These are phyloP conservation scores for Polia nebulosa DNA, from an alignment of 2,888 invertebrate genomes.

Conservation along the genomic window DNA sequence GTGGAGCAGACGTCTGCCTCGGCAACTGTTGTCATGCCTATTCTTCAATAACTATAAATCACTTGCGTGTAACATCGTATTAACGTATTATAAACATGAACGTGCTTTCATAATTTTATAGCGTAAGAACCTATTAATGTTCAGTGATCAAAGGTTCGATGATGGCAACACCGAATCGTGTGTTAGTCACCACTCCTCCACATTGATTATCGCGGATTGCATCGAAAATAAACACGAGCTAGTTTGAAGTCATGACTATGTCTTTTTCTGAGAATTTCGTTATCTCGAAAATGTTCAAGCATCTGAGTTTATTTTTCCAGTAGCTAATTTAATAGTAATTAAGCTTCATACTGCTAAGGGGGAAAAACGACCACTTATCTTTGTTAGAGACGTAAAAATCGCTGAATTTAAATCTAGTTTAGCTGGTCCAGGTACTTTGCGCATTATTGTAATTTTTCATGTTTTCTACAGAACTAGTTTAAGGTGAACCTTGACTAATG, in stretches of 20 bases:
- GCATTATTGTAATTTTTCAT: conserved; percentile 21
- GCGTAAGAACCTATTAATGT: conserved; percentile 51
- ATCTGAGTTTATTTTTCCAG: conserved; percentile 30
- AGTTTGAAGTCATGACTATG: conserved; percentile 37
- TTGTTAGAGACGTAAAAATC: conserved; percentile 25
- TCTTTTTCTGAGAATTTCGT: conserved; percentile 50
- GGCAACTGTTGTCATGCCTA: conserved; percentile 45
- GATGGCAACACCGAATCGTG: conserved; percentile 29
- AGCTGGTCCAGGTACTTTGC: neutral
- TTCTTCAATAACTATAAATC: conserved; percentile 57
- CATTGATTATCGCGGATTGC: conserved; percentile 37
- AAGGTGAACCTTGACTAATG: conserved; percentile 28
- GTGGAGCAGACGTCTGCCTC: conserved; percentile 30
- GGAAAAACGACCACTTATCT: conserved; percentile 37
- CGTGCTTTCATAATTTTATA: conserved; percentile 55
- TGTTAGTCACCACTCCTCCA: conserved; percentile 34
- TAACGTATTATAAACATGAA: conserved; percentile 48
- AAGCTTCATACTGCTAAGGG: conserved; percentile 33
- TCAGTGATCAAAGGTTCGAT: conserved; percentile 52
- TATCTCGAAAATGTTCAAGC: conserved; percentile 43
- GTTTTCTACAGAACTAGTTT: conserved; percentile 32
- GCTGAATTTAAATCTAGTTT: conserved; percentile 17
- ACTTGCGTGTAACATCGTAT: conserved; percentile 39
- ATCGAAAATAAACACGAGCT: conserved; percentile 52
- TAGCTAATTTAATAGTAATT: conserved; percentile 45